Percentiles rank a stretch among this genome's conserved stretches.
phyloP scores from a whole-genome alignment of 1,140 invertebrate genomes.

The Pachypsylla venusta region DNA sequence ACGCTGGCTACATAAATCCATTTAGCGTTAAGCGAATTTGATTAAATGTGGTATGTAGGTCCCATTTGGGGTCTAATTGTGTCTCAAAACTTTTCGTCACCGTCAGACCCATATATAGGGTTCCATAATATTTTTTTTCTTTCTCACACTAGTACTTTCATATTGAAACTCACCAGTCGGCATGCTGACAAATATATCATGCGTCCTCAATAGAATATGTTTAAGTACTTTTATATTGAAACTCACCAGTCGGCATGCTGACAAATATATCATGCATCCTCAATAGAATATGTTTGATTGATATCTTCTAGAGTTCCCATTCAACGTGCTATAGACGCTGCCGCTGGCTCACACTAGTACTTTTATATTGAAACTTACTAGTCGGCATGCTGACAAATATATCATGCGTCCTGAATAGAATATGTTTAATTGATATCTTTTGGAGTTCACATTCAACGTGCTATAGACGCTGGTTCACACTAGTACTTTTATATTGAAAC shows the following conservation, averaged over 20 bases:
- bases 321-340: no score
- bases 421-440: constrained; percentile 31
- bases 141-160: no score
- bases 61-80: no score
- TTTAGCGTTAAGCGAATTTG: constrained; percentile 58
- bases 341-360: no score
- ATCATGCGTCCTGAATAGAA: constrained; percentile 37
- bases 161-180: no score
- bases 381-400: constrained; percentile 58
- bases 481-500: no score
- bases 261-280: constrained; percentile 46
- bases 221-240: no score
- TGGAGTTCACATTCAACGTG: constrained; percentile 39
- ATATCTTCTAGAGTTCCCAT: constrained; percentile 37
- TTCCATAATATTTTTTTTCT: constrained; percentile 34
- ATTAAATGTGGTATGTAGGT: constrained; percentile 38
- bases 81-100: no score
- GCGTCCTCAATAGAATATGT: constrained; percentile 31
- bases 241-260: constrained; percentile 58
- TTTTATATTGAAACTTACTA: no score
- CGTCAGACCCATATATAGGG: no score
- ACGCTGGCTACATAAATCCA: no score
- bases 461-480: no score
- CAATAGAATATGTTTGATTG: constrained; percentile 29
- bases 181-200: constrained; percentile 54